A percentile compares a stretch with the other conserved stretches of the same genome.
Conservation (phyloP, 2,888 invertebrate genomes). For the Drosophila dives region DNA sequence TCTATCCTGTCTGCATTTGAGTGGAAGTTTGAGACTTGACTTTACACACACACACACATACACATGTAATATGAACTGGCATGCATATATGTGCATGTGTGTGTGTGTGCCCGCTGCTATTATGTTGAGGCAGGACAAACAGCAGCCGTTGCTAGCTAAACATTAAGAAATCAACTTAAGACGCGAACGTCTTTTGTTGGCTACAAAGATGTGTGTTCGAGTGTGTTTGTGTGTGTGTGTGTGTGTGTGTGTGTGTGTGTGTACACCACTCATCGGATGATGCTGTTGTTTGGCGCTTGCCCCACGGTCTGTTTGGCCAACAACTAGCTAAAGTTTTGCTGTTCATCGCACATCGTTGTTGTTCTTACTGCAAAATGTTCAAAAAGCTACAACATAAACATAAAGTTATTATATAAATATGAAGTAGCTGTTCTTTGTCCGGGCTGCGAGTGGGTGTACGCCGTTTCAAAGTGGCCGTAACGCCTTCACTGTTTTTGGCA, state of each 20-base stretch:
- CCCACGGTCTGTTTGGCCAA: conserved; percentile 53
- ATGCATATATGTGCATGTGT: conserved; percentile 20
- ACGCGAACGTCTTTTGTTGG: conserved; percentile 76
- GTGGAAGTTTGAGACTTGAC: conserved; percentile 60
- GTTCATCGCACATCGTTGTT: conserved; percentile 30
- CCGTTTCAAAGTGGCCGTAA: conserved; percentile 40
- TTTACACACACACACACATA: conserved; percentile 11
- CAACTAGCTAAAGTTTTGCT: conserved; percentile 38
- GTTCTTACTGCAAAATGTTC: conserved; percentile 52
- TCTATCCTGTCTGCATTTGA: conserved; percentile 36
- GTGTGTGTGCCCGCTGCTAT: conserved; percentile 57
- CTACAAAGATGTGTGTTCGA: conserved; percentile 27
- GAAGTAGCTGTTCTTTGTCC: conserved; percentile 60
- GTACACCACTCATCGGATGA: conserved; percentile 23
- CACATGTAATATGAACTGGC: conserved; percentile 31
- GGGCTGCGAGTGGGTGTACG: conserved; percentile 20
- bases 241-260: conserved; percentile 18
- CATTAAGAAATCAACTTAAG: conserved; percentile 82
- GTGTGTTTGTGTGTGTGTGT: neutral
- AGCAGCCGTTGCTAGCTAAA: conserved; percentile 63
- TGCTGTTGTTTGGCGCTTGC: conserved; percentile 36
- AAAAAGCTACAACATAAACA: conserved; percentile 78
- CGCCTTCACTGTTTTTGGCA: conserved; percentile 22
- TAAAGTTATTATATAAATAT: conserved; percentile 80
- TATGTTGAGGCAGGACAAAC: conserved; percentile 73